Evolutionary conservation across 2,888 invertebrate genomes (phyloP).

Genomic region (Hypena proboscidalis): DNA sequence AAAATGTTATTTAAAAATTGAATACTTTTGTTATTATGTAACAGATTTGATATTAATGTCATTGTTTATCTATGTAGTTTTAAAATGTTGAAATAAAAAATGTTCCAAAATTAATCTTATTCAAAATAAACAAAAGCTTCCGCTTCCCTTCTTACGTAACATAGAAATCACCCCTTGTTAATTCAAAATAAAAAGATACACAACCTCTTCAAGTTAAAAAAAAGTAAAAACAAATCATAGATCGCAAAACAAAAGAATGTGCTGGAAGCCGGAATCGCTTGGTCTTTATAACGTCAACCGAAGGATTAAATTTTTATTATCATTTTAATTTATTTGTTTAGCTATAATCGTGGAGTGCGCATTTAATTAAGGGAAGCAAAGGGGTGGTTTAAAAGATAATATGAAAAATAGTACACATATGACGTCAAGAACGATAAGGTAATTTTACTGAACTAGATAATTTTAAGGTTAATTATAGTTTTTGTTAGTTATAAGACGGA

Average conservation of each 20-base stretch:
- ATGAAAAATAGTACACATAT: constrained; percentile 26
- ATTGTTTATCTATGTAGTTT: too few relatives aligned
- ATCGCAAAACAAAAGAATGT: constrained; percentile 37
- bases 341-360: constrained; percentile 58
- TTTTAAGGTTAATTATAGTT: too few relatives aligned
- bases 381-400: constrained; percentile 38
- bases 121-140: constrained; percentile 8
- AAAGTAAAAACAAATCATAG: constrained; percentile 39
- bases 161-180: constrained; percentile 16
- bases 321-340: constrained; percentile 73
- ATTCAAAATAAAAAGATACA: constrained; percentile 17
- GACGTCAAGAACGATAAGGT: background rate
- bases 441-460: too few relatives aligned
- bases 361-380: constrained; percentile 61
- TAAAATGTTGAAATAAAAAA: too few relatives aligned
- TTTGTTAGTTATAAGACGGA: too few relatives aligned
- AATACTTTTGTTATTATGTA: too few relatives aligned
- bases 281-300: constrained; percentile 51
- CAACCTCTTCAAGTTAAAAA: constrained; percentile 29
- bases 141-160: constrained; percentile 3
- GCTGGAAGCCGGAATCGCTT: constrained; percentile 27
- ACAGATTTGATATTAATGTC: too few relatives aligned
- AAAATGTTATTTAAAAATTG: too few relatives aligned
- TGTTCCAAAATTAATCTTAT: constrained; percentile 1
- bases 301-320: constrained; percentile 68